A percentile compares a stretch with the other conserved stretches of the same genome.
These are phyloP conservation scores for Pampusana beccarii DNA, from an alignment of 2,113 vertebrate species.

Conservation along the genomic window DNA sequence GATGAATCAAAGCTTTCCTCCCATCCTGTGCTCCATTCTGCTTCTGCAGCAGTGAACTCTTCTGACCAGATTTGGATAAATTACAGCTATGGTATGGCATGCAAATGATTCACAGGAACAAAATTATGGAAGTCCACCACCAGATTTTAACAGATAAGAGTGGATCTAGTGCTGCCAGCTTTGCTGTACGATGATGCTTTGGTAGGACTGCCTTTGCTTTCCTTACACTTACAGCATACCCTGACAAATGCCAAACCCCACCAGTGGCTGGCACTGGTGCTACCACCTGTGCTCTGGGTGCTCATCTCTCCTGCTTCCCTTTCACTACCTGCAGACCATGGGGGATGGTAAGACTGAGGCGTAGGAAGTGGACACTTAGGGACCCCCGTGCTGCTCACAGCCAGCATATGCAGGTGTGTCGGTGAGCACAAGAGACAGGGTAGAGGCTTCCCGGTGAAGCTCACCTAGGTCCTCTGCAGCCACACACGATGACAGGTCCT, in stretches of 20 bases:
- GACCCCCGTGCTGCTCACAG: neutral
- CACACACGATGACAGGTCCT: too few species aligned
- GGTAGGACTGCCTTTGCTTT: neutral
- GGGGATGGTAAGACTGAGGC: neutral
- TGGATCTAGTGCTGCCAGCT: neutral
- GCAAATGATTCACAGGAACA: neutral
- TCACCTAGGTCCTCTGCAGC: neutral
- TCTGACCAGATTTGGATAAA: neutral
- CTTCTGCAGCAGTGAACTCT: neutral
- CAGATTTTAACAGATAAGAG: neutral
- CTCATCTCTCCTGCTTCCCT: neutral
- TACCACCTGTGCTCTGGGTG: neutral
- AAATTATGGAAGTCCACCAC: neutral
- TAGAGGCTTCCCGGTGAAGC: neutral
- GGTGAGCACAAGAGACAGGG: too few species aligned
- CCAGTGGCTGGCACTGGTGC: neutral
- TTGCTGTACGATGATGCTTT: neutral
- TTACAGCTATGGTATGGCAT: neutral
- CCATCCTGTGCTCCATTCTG: neutral
- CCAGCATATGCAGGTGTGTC: accelerated
- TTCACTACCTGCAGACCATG: accelerated
- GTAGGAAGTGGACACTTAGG: accelerated
- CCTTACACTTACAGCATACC: neutral
- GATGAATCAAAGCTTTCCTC: neutral
- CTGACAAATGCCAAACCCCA: neutral